A percentile compares a stretch with the other conserved stretches of the same genome.
phyloP scores from a whole-genome alignment of 2,113 vertebrate species.

The Pelecanus crispus region DNA sequence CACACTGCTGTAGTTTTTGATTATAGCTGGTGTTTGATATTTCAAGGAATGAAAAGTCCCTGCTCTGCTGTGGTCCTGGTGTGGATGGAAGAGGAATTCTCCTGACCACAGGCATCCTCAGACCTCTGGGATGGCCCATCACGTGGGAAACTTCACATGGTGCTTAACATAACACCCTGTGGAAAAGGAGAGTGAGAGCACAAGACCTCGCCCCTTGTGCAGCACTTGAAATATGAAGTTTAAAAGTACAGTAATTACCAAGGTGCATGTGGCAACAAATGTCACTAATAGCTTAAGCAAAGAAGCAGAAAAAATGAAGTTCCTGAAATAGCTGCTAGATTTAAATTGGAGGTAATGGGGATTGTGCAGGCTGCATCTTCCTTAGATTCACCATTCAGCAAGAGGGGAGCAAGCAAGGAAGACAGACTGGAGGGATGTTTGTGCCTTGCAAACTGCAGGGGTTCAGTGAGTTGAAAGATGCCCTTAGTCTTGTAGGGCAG shows the following conservation, averaged over 20 bases:
- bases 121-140: background rate
- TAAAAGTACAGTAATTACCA: background rate
- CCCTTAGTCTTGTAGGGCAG: background rate
- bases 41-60: background rate
- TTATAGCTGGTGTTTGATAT: background rate
- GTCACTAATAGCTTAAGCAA: background rate
- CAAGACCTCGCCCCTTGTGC: background rate
- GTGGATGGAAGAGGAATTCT: background rate
- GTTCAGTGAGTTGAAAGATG: background rate
- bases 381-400: background rate
- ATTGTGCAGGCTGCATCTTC: background rate
- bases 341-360: background rate
- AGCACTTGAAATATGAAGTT: background rate
- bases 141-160: background rate
- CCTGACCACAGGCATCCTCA: background rate
- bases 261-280: background rate
- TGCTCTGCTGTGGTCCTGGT: background rate
- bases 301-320: background rate
- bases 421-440: background rate
- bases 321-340: background rate
- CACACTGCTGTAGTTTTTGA: background rate
- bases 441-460: background rate
- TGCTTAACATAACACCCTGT: background rate
- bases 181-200: background rate
- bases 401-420: background rate